Conservation (phyloP, 2,797 vertebrate species). For the Hemibagrus guttatus region DNA sequence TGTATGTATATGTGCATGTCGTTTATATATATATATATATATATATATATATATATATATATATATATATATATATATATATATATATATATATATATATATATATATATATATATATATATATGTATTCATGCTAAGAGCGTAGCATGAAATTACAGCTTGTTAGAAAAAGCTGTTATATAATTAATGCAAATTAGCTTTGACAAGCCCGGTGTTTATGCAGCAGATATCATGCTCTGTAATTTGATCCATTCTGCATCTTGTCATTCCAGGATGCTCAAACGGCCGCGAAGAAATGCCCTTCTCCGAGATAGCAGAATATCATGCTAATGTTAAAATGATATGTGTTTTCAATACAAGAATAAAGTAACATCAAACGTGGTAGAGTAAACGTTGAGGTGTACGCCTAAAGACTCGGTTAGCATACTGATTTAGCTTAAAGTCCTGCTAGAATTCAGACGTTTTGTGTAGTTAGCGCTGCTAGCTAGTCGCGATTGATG, state of each 20-base stretch:
- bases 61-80: no score
- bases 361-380: background rate
- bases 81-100: no score
- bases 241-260: conserved; percentile 19
- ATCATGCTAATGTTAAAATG: background rate
- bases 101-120: no score
- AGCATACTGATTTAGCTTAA: conserved; percentile 4
- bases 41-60: no score
- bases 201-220: conserved; percentile 17
- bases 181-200: conserved; percentile 27
- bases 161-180: conserved; percentile 15
- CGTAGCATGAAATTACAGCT: background rate
- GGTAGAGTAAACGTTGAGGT: background rate
- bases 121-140: background rate
- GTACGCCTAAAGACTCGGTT: background rate
- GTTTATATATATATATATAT: no score
- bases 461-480: background rate
- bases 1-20: no score
- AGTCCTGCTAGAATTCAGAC: background rate
- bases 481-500: conserved; percentile 16
- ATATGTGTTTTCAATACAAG: background rate
- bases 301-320: background rate
- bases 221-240: background rate
- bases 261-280: background rate
- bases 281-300: background rate